Conservation (phyloP, 2,888 invertebrate genomes). For the Agrochola litura region DNA sequence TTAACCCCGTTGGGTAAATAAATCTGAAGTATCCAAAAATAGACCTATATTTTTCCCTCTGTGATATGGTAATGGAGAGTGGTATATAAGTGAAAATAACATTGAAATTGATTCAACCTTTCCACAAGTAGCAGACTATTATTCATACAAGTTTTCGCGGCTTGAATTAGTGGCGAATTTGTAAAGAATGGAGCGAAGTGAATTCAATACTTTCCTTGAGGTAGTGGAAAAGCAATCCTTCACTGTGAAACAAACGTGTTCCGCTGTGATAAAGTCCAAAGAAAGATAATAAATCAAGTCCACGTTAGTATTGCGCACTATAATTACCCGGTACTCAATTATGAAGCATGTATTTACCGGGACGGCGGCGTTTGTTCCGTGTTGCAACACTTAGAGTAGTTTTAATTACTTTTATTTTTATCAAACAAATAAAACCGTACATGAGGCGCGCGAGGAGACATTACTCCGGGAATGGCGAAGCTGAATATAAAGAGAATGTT, state of each 20-base stretch:
- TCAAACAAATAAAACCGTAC: constrained; percentile 44
- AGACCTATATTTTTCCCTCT: constrained; percentile 28
- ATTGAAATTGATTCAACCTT: constrained; percentile 59
- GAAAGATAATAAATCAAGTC: constrained; percentile 61
- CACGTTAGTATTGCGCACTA: constrained; percentile 54
- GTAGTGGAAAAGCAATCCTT: constrained; percentile 46
- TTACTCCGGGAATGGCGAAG: constrained; percentile 33
- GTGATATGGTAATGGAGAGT: constrained; percentile 45
- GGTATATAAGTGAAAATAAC: constrained; percentile 50
- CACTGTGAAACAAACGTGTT: constrained; percentile 51
- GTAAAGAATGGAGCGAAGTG: constrained; percentile 36
- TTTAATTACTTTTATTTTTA: constrained; percentile 65
- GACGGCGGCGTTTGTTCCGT: constrained; percentile 39
- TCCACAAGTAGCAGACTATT: constrained; percentile 43
- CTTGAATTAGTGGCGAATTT: constrained; percentile 46
- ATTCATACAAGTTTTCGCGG: constrained; percentile 50
- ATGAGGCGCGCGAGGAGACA: constrained; percentile 35
- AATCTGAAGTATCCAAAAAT: constrained; percentile 40
- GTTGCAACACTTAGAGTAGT: constrained; percentile 40
- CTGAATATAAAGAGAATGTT: constrained; percentile 37
- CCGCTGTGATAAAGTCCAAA: constrained; percentile 49
- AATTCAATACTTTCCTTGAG: constrained; percentile 41
- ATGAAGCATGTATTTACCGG: constrained; percentile 56
- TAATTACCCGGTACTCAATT: constrained; percentile 60
- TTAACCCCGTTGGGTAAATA: constrained; percentile 39